Conservation (phyloP, 2,113 vertebrate species). For the Illadopsis cleaveri region DNA sequence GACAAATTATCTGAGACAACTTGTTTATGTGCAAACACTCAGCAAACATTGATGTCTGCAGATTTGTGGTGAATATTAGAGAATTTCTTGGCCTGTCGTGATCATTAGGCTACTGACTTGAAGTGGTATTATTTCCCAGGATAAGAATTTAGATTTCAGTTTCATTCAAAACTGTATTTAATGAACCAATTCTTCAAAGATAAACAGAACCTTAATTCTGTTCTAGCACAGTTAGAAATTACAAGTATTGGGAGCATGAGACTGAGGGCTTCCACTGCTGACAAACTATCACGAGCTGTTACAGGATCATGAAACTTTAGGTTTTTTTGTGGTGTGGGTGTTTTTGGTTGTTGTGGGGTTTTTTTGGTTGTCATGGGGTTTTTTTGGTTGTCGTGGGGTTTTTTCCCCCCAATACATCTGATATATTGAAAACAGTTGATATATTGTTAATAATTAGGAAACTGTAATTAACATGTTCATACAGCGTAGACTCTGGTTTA, state of each 20-base stretch:
- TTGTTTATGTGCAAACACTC: not conserved
- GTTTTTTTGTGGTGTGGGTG: rapidly evolving
- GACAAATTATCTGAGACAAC: not conserved
- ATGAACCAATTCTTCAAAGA: not conserved
- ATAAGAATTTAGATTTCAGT: not conserved
- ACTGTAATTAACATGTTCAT: not conserved
- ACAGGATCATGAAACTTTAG: not conserved
- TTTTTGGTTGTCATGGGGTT: rapidly evolving
- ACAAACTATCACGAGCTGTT: not conserved
- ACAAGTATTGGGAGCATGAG: not conserved
- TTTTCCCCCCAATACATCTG: not conserved
- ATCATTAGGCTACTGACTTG: not conserved
- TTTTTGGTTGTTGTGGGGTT: not conserved
- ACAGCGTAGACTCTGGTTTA: not conserved
- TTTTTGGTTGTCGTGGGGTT: not conserved
- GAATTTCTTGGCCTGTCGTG: not conserved
- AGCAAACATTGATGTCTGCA: not conserved
- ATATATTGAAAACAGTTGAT: not conserved
- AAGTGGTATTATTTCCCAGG: not conserved
- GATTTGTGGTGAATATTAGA: not conserved
- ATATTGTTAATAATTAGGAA: not conserved
- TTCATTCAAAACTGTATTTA: not conserved
- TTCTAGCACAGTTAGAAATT: not conserved
- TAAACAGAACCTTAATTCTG: not conserved
- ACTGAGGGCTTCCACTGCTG: not conserved